A percentile compares a stretch with the other conserved stretches of the same genome.
phyloP scores from a whole-genome alignment of 92 coral and sea anemone species.

The Zoanthus sansibaricus region DNA sequence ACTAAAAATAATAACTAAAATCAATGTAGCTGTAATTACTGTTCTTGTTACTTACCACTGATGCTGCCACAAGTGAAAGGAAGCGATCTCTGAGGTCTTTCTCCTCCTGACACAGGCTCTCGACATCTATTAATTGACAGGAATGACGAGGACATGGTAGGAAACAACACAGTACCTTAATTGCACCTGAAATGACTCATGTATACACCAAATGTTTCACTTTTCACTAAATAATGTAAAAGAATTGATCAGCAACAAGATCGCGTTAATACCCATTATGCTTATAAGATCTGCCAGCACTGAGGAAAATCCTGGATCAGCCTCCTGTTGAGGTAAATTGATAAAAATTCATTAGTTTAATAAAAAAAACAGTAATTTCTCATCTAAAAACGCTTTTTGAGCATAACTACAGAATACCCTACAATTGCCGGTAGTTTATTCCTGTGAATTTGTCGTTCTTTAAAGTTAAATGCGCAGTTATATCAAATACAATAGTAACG shows the following conservation, averaged over 20 bases:
- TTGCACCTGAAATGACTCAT: constrained; percentile 54
- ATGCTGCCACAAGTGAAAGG: constrained; percentile 86
- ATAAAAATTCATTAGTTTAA: background rate
- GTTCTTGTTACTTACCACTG: constrained; percentile 69
- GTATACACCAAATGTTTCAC: constrained; percentile 55
- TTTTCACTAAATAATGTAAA: constrained; percentile 59
- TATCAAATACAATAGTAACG: too few species aligned
- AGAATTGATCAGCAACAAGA: constrained; percentile 76
- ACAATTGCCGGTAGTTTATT: background rate
- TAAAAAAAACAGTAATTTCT: too few species aligned
- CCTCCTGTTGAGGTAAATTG: constrained; percentile 58
- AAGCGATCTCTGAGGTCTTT: constrained; percentile 88
- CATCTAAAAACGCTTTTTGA: too few species aligned
- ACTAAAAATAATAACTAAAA: too few species aligned
- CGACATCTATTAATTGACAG: constrained; percentile 97
- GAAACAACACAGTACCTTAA: constrained; percentile 77
- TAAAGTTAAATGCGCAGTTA: too few species aligned
- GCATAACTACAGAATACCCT: background rate
- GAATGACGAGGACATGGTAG: constrained; percentile 75
- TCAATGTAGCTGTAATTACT: background rate
- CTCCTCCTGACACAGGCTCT: constrained; percentile 91
- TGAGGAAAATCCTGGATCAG: constrained; percentile 74
- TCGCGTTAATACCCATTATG: constrained; percentile 95
- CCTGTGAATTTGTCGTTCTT: too few species aligned
- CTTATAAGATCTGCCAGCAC: constrained; percentile 94